Evolutionary conservation across 2,797 vertebrate genomes (phyloP), one percentile per base, ranked within the genome.

Genomic region (Scarus forsteni): DNA sequence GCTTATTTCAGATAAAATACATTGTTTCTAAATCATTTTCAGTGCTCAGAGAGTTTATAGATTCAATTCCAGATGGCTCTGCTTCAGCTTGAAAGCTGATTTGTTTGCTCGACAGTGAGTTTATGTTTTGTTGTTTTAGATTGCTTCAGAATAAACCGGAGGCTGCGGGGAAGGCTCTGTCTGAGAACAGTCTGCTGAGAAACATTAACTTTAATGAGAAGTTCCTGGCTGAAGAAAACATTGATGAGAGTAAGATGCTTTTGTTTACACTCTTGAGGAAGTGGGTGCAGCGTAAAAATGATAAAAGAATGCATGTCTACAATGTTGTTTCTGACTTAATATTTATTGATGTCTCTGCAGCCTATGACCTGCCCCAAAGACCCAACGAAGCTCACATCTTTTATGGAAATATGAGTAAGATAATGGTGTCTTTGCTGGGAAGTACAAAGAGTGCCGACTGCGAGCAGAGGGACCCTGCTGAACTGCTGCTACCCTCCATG

Each of bases 341-440:
- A 4, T 66, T 60, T 44, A 5, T 27, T 1, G n/a, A 6, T 2
- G 38, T 18, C 16, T 36, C 40, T 55, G 45, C 64, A 99, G 98
- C 90, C 0, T 96, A 86, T 70, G 96, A 98, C 85, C 90, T 98
- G 58, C 96, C 97, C 14, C 95, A 94, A 46, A 90, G 92, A 48
- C 93, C 95, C 53, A 96, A 94, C 66, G 96, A 98, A 78, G 89
- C 96, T 59, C 94, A 93, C 54, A 92, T 97, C 63, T 99, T 99
- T 92, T 98, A 95, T 73, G 92, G 93, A 77, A 96, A 93, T 75
- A 95, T 98, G 95, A 95, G 77, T 50, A 98, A 95, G 77, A 84
- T 98, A 68, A 87, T 93, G 34, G 91, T 99, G 70, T 96, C 93
- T 7, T 85, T 98, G 65, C 66, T 96, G 45, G 96, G 96, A 58